Evolutionary conservation across 2,113 vertebrate species (phyloP).

Genomic region (Mystacornis crossleyi): DNA sequence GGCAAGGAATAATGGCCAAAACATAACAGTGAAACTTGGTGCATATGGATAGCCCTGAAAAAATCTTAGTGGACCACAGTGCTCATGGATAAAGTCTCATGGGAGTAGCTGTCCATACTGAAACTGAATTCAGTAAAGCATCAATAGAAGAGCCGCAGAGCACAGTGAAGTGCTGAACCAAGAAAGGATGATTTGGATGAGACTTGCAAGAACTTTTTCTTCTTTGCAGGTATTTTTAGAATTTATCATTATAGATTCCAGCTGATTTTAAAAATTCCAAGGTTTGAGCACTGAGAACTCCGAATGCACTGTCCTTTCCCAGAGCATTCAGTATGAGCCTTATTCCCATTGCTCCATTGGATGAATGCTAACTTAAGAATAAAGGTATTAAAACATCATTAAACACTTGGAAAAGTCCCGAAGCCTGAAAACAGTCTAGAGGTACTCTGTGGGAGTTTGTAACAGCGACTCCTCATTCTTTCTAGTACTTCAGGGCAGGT

Average conservation of each 20-base stretch:
- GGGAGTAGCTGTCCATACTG: background rate
- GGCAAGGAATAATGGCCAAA: background rate
- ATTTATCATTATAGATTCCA: background rate
- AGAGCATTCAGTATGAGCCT: background rate
- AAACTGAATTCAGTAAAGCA: background rate
- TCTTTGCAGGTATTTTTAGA: background rate
- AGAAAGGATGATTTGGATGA: background rate
- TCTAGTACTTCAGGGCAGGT: background rate
- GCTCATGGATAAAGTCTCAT: background rate
- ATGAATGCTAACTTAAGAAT: background rate
- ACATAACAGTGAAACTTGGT: background rate
- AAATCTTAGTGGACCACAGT: background rate
- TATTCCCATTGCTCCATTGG: background rate
- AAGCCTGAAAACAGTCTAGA: background rate
- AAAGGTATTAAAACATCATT: background rate
- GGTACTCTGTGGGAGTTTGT: background rate
- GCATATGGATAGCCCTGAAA: background rate
- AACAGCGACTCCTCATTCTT: background rate
- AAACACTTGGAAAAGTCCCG: background rate
- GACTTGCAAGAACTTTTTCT: background rate
- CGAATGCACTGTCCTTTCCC: background rate
- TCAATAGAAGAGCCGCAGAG: background rate
- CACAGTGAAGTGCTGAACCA: background rate
- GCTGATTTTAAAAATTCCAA: background rate
- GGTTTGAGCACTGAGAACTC: background rate